Evolutionary conservation across 1,140 invertebrate species (phyloP).

Genomic region (Philotrypesis tridentata): DNA sequence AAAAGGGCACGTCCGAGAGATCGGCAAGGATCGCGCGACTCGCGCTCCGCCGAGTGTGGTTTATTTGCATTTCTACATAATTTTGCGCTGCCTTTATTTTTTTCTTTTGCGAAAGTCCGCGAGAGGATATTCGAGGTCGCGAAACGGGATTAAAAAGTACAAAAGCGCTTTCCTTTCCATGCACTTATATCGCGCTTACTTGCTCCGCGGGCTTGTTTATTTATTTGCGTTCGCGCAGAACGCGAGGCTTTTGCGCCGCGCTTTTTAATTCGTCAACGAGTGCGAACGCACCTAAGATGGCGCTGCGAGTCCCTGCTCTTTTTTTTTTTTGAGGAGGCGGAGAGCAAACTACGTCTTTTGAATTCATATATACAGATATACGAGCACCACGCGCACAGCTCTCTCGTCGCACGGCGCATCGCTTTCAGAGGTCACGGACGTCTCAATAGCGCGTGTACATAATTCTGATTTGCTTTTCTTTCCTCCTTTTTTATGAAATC

Average conservation of each 20-base stretch:
- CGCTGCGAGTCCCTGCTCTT: not conserved
- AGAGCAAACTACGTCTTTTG: conserved; percentile 17
- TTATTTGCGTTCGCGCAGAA: too few relatives aligned
- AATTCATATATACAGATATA: not conserved
- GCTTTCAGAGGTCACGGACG: conserved; percentile 13
- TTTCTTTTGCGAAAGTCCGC: not conserved
- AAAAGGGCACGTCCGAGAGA: too few relatives aligned
- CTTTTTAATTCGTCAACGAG: not conserved
- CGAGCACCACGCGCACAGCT: not conserved
- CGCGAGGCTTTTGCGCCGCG: not conserved
- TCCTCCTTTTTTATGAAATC: not conserved
- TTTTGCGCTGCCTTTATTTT: too few relatives aligned
- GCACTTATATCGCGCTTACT: too few relatives aligned
- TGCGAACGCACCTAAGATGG: not conserved
- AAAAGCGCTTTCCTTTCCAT: not conserved
- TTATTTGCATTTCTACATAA: not conserved
- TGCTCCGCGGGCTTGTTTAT: not conserved
- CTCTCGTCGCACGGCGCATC: too few relatives aligned
- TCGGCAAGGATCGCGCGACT: too few relatives aligned
- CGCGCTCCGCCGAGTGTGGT: too few relatives aligned
- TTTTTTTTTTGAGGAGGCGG: not conserved
- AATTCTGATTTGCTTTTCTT: not conserved
- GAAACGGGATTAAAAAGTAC: not conserved
- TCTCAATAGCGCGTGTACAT: not conserved
- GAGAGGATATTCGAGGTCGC: not conserved